A percentile compares a stretch with the other conserved stretches of the same genome.
phyloP scores from a whole-genome alignment of 2,888 invertebrate genomes.

The Eubasilissa splendida region DNA sequence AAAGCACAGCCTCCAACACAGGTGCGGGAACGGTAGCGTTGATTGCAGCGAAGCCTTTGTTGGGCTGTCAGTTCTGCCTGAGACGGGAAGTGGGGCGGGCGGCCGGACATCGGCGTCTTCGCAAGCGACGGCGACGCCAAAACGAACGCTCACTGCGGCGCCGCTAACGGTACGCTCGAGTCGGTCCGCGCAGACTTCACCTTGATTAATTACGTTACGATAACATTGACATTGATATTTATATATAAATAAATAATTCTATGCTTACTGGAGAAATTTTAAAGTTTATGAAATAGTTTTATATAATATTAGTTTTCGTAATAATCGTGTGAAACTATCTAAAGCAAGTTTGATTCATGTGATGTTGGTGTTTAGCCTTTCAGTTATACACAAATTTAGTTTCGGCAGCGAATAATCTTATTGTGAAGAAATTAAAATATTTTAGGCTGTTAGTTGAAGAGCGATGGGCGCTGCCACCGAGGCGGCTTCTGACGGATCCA shows the following conservation, averaged over 20 bases:
- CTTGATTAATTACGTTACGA: background rate
- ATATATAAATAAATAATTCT: too few species aligned
- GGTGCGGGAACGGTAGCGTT: slow-evolving; percentile 18
- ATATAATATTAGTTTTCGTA: too few species aligned
- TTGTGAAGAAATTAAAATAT: too few species aligned
- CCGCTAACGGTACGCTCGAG: background rate
- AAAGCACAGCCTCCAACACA: slow-evolving; percentile 2
- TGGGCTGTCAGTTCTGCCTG: slow-evolving; percentile 24
- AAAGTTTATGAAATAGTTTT: too few species aligned
- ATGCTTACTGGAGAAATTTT: too few species aligned
- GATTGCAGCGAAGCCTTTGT: slow-evolving; percentile 19
- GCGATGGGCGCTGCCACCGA: background rate
- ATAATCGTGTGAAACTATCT: too few species aligned
- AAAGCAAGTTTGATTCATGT: too few species aligned
- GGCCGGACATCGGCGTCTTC: slow-evolving; percentile 5
- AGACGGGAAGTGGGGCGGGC: slow-evolving; percentile 22
- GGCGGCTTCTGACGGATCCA: background rate
- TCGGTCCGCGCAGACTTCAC: background rate
- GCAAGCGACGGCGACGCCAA: background rate
- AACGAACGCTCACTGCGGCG: background rate
- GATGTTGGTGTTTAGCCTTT: too few species aligned
- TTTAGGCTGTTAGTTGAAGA: too few species aligned
- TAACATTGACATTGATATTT: too few species aligned
- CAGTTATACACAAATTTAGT: too few species aligned
- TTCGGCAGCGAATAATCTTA: too few species aligned